Conservation (phyloP, 1,140 invertebrate species). For the Ditylenchus dipsaci region DNA sequence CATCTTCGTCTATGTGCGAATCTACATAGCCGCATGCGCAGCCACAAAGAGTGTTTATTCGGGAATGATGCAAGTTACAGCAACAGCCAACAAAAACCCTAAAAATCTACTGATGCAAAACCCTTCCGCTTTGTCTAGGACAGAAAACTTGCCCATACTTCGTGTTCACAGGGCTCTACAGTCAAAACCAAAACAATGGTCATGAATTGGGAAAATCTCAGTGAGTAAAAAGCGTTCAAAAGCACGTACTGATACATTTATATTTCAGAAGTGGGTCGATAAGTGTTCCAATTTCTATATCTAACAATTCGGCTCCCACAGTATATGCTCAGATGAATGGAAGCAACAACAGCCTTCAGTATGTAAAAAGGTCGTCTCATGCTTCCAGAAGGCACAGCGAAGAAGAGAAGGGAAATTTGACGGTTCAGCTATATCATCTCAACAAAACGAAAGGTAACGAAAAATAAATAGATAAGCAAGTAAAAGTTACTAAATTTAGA, state of each 20-base stretch:
- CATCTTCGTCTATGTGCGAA: conserved; percentile 91
- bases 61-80: conserved; percentile 78
- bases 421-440: neutral
- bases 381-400: conserved; percentile 27
- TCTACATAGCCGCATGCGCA: conserved; percentile 82
- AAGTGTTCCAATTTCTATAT: conserved; percentile 24
- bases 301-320: conserved; percentile 25
- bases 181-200: conserved; percentile 14
- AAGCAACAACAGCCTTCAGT: conserved; percentile 35
- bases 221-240: neutral
- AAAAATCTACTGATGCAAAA: conserved; percentile 59
- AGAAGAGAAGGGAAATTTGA: conserved; percentile 17
- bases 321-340: conserved; percentile 46
- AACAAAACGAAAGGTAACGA: neutral
- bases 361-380: conserved; percentile 17
- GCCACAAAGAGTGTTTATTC: conserved; percentile 75
- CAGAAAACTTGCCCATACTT: conserved; percentile 77
- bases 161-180: conserved; percentile 76
- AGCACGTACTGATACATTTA: neutral
- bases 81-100: conserved; percentile 59
- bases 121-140: conserved; percentile 43
- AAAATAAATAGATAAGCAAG: neutral
- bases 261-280: neutral
- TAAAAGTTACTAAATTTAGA: conserved; percentile 2
- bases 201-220: neutral